Evolutionary conservation across 2,797 vertebrate species (phyloP), one percentile per base, ranked within the genome.

Genomic region (Heteromormyrus szaboi): DNA sequence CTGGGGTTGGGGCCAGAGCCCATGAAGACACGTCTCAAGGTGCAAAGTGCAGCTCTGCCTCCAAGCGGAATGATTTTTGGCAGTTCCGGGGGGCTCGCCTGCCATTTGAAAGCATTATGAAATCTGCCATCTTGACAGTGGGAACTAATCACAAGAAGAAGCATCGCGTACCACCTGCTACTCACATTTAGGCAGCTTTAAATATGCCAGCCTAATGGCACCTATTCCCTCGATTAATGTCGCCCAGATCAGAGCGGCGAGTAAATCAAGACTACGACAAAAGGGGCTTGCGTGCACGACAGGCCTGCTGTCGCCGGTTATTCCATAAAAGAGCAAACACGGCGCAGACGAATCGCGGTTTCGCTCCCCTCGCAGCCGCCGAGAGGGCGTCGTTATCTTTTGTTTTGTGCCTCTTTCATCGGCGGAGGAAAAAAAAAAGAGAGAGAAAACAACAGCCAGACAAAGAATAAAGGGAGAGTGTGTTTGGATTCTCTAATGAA

Each of bases 141-240:
- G 86, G 93, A 94, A 94, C 94, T 95, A 95, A 95, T 94, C 94
- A 95, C 94, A 95, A 95, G 94, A 95, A 95, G 94, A 94, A 92
- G 95, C 93, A 95, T 96, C 95, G 94, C 94, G 92, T 91, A 89
- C 95, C 96, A 96, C 95, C 95, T 96, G 95, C 94, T 96, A 93
- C 93, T 93, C 93, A 94, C 93, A 92, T 93, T 94, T 93, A 95
- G 94, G 93, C 95, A 93, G 93, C 92, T 94, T 94, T 95, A 93
- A 95, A 95, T 93, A 94, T 92, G 92, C 94, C 93, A 93, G 92
- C 93, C 89, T 92, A 94, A 94, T 93, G 94, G 92, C 94, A 94
- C 93, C 94, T 95, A 92, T 93, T 94, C 92, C 89, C 91, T 89
- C 76, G 89, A 91, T 93, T 87, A 93, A 93, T 91, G 92, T 91